phyloP scores from a whole-genome alignment of 1,140 invertebrate genomes.

The Bombus pascuorum region DNA sequence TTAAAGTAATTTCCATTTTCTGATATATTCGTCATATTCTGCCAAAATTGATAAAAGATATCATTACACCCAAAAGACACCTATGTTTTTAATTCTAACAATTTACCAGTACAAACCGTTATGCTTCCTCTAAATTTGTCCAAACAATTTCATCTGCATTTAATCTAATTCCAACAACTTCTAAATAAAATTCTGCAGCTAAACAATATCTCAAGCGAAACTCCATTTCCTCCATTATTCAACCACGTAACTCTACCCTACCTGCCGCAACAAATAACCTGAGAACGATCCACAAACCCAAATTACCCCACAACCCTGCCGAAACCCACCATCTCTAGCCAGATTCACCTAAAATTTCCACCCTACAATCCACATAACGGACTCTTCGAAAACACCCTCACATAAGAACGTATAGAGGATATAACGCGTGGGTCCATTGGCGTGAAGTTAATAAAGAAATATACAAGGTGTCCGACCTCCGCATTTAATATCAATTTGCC shows the following conservation, averaged over 20 bases:
- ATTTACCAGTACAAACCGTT: too few relatives aligned
- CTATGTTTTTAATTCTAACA: too few relatives aligned
- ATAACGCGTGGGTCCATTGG: conserved; percentile 57
- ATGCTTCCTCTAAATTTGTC: too few relatives aligned
- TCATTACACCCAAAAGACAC: too few relatives aligned
- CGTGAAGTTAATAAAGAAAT: conserved; percentile 78
- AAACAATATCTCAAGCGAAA: neutral
- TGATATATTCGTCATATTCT: too few relatives aligned
- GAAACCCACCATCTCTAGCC: neutral
- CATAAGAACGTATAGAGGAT: conserved; percentile 51
- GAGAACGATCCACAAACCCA: neutral
- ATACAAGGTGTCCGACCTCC: conserved; percentile 78
- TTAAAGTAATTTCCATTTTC: too few relatives aligned
- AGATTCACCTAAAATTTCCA: neutral
- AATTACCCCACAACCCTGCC: neutral
- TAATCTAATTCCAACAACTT: too few relatives aligned
- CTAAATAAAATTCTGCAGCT: neutral
- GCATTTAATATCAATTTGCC: conserved; percentile 81
- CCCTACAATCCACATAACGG: neutral
- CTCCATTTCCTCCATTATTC: neutral
- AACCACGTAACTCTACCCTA: neutral
- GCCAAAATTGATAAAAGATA: too few relatives aligned
- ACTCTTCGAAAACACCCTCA: conserved; percentile 5
- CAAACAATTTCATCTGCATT: too few relatives aligned
- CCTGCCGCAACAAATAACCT: neutral